Evolutionary conservation across 2,888 invertebrate genomes (phyloP).

Genomic region (Rugalucina vietnamica): DNA sequence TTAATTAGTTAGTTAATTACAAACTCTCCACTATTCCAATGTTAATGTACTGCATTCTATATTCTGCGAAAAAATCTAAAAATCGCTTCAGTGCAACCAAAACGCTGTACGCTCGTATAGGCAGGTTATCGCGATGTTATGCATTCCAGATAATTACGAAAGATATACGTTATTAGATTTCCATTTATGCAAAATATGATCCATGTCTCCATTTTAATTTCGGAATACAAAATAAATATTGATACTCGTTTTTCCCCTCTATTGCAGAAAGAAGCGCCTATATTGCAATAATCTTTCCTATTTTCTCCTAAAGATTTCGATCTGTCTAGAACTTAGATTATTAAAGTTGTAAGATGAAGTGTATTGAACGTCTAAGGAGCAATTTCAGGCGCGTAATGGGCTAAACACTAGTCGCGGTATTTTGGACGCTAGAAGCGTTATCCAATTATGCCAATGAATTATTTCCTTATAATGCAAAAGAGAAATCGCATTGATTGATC

Average conservation of each 20-base stretch:
- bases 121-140: too few relatives aligned
- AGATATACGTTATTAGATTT: too few relatives aligned
- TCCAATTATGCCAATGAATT: conserved; percentile 6
- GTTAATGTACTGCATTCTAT: too few relatives aligned
- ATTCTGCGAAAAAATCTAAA: too few relatives aligned
- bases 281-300: neutral
- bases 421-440: neutral
- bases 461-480: neutral
- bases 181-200: too few relatives aligned
- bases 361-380: neutral
- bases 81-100: too few relatives aligned
- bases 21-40: too few relatives aligned
- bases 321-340: neutral
- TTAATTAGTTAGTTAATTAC: too few relatives aligned
- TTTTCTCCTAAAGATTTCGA: neutral
- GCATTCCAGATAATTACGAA: too few relatives aligned
- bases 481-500: neutral
- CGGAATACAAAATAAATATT: too few relatives aligned
- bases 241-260: neutral
- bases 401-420: conserved; percentile 3
- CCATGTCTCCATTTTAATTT: too few relatives aligned
- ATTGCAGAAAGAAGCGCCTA: neutral
- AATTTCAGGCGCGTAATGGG: conserved; percentile 8
- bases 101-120: too few relatives aligned
- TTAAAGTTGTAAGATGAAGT: neutral